Conservation (phyloP, 2,797 vertebrate genomes). For the Numenius phaeopus region DNA sequence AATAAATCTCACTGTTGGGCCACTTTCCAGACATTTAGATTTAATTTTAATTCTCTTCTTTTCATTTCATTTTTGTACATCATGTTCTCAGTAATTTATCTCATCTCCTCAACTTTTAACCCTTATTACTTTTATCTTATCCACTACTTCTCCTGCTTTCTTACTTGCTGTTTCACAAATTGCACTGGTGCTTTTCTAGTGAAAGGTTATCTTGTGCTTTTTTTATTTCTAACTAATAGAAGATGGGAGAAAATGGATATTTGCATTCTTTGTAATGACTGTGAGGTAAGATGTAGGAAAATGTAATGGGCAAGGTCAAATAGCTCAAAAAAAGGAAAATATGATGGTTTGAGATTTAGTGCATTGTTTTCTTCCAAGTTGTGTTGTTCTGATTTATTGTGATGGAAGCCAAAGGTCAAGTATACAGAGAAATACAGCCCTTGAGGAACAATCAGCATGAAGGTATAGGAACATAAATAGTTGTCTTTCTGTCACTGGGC, state of each 20-base stretch:
- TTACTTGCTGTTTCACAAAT: not conserved
- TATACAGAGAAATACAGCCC: not conserved
- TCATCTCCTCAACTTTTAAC: not conserved
- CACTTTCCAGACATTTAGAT: not conserved
- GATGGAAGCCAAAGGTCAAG: constrained; percentile 4
- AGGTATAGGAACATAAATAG: not conserved
- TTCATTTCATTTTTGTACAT: not conserved
- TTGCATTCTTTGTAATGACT: not conserved
- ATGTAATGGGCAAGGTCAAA: not conserved
- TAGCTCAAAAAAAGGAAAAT: not conserved
- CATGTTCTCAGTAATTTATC: not conserved
- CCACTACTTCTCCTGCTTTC: not conserved
- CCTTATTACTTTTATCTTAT: constrained; percentile 1
- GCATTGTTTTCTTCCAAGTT: not conserved
- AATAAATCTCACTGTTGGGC: not conserved
- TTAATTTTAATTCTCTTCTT: not conserved
- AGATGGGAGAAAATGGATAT: not conserved
- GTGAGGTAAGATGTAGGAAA: not conserved
- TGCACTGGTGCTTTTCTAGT: not conserved
- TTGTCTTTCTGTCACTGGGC: not conserved
- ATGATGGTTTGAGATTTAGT: not conserved
- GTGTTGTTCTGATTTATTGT: not conserved
- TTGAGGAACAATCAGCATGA: not conserved
- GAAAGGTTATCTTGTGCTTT: not conserved
- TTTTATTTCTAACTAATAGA: not conserved